Evolutionary conservation across 2,113 vertebrate genomes (phyloP), one percentile per base, ranked within the genome.

Genomic region (Cyprinodon variegatus): DNA sequence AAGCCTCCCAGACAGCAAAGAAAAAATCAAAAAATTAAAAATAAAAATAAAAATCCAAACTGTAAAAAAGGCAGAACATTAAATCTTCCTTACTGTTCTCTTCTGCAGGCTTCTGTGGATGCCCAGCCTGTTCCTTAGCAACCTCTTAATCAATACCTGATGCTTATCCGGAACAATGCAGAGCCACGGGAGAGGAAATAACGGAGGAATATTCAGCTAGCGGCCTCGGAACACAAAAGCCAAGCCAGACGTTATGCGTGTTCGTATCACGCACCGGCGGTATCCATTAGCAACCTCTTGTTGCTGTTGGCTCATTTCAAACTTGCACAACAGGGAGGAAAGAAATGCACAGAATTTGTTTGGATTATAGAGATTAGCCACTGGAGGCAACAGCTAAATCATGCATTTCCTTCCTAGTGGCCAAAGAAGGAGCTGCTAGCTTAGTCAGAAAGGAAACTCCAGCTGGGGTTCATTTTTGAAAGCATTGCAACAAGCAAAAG

Each of bases 121-220:
- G 81, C 82, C 64, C 86, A 86, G 91, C 92, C 86, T 94, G 94
- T 95, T 95, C 93, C 94, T 90, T 89, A 93, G 94, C 94, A 95
- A 95, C 94, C 87, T 79, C 90, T 94, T 94, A 92, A 95, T 94
- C 94, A 94, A 95, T 94, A 95, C 93, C 90, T 93, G 87, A 84
- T 88, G 86, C 92, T 93, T 72, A 81, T 86, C 83, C 69, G 74
- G 84, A 90, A 91, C 88, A 77, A 91, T 91, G 90, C 90, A 85
- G 84, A 90, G 89, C 81, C 87, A 86, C 74, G 68, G 82, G 85
- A 84, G 81, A 36, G 86, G 85, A 91, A 92, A 91, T 90, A 91
- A 89, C 82, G 85, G 81, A 91, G 85, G 81, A 89, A 82, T 82
- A 88, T 89, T 89, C 86, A 90, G 86, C 88, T 85, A 88, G 78